These are phyloP conservation scores for Chaetodon auriga DNA, from an alignment of 2,113 vertebrate species.

Conservation along the genomic window DNA sequence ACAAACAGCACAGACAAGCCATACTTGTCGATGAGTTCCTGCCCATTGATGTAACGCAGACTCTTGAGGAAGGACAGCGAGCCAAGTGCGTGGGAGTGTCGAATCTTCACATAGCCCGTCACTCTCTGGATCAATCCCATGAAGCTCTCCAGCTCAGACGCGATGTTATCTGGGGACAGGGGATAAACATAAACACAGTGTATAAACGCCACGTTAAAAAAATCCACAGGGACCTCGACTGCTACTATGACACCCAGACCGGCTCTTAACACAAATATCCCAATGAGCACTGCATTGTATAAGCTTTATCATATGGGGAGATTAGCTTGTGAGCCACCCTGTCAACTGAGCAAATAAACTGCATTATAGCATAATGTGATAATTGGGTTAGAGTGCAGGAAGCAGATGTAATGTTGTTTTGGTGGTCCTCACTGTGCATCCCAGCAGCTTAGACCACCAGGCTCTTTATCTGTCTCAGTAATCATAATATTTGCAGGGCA, in stretches of 20 bases:
- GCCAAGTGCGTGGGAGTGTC: constrained; percentile 93
- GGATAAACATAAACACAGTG: constrained; percentile 31
- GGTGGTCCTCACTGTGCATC: constrained; percentile 36
- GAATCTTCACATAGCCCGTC: constrained; percentile 95
- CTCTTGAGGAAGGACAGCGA: constrained; percentile 97
- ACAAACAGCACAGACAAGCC: constrained; percentile 50
- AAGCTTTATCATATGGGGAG: constrained; percentile 40
- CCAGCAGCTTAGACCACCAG: constrained; percentile 11
- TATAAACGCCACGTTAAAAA: constrained; percentile 8
- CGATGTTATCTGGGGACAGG: constrained; percentile 91
- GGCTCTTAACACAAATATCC: constrained; percentile 31
- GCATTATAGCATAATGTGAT: constrained; percentile 59
- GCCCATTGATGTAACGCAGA: constrained; percentile 92
- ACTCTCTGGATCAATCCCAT: constrained; percentile 98
- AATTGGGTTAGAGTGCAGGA: constrained; percentile 57
- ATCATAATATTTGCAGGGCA: constrained; percentile 27
- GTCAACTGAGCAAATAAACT: constrained; percentile 51
- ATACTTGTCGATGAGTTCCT: constrained; percentile 93
- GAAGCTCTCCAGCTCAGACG: constrained; percentile 97
- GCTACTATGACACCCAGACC: background rate
- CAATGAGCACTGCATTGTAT: constrained; percentile 1
- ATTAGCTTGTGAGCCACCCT: constrained; percentile 46
- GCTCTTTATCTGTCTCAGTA: constrained; percentile 6
- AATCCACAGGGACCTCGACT: constrained; percentile 3
- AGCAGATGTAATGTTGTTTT: constrained; percentile 51